These are phyloP conservation scores for Hexactinellida sp. DNA, from an alignment of 37 sponge, comb jelly and placozoan species.

Conservation along the genomic window DNA sequence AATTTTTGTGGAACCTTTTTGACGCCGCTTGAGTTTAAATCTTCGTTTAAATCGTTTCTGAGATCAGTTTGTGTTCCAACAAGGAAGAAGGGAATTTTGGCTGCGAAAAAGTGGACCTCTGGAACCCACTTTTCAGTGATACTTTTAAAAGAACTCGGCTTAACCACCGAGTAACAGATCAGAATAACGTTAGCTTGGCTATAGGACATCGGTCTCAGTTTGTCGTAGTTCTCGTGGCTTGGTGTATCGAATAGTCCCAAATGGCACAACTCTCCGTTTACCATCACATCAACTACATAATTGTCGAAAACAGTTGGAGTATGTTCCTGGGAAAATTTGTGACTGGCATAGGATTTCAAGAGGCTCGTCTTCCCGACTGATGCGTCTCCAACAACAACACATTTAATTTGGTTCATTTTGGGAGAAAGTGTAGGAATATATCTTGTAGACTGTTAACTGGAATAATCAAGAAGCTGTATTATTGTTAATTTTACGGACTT, in stretches of 20 bases:
- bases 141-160: not conserved
- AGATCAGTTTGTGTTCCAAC: constrained; percentile 6
- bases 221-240: not conserved
- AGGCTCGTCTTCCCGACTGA: constrained; percentile 2
- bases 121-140: constrained; percentile 12
- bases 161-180: not conserved
- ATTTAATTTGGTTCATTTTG: not conserved
- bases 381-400: not conserved
- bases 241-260: not conserved
- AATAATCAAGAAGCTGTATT: not conserved
- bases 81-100: not conserved
- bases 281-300: constrained; percentile 2
- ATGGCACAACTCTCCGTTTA: not conserved
- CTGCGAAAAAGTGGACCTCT: not conserved
- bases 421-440: not conserved
- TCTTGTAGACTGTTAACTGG: no score
- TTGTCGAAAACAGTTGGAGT: not conserved
- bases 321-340: not conserved
- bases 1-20: not conserved
- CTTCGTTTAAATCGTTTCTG: not conserved
- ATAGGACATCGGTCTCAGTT: constrained; percentile 9
- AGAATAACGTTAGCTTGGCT: not conserved
- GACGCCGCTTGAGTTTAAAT: not conserved
- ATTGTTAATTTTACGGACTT: not conserved
- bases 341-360: not conserved